Base-by-base conservation (phyloP, 1,140 invertebrate species). In the Cherax quadricarinatus region DNA sequence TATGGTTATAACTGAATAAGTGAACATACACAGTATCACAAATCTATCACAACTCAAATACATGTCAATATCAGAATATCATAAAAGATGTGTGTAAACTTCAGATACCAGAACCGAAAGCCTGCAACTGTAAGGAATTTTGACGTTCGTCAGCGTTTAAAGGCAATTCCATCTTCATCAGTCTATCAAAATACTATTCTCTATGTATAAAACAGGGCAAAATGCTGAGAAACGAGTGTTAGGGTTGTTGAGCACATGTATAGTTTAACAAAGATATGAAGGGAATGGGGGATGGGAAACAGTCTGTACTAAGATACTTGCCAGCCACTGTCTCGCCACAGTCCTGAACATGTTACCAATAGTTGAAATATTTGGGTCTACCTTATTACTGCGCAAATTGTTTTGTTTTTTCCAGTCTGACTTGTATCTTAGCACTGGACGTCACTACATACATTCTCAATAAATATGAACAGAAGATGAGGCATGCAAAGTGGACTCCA, bases 361-460 rank as follows among this genome's bases (percentile, higher is more conserved):
- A 57, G 53, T 57, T 9, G 53, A 14, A 57, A 57, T 57, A 57
- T 9, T 57, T 9, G 9, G 9, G 53, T 57, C 14, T 9, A 57
- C 30, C 30, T 41, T 41, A 57, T 57, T 14, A 14, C 53, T 57
- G 53, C 14, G 53, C 14, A 14, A 49, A 24, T 18, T 51, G 24
- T 41, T 87, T 57, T 78, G 53, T 30, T 30, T 75, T 75, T 30
- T 10, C 75, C 24, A 41, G 30, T 41, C 30, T 41, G 62, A 81
- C 90, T 91, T 82, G 53, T 91, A 91, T 57, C 90, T 91, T 86
- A 91, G 90, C 90, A 87, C 84, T 91, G 79, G 81, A 86, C 84
- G 53, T 51, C 84, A 81, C 90, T 86, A 91, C 84, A 86, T 86
- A 91, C 90, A 91, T 70, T 91, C 66, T 91, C 90, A 91, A 91